Evolutionary conservation across 2,113 vertebrate genomes (phyloP).

Genomic region (Megaceryle maxima): DNA sequence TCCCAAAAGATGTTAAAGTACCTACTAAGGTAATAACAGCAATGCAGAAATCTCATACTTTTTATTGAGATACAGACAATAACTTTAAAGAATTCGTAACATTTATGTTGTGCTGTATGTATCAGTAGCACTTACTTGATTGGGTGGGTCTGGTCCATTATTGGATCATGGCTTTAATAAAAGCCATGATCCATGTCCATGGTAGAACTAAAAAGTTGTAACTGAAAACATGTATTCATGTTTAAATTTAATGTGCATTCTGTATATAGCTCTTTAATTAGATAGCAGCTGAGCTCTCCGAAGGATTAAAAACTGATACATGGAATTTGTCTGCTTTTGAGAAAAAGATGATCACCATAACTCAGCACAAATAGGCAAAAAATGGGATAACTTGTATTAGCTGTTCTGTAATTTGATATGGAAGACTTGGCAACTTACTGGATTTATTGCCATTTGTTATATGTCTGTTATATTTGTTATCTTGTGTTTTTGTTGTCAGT

Average conservation of each 20-base stretch:
- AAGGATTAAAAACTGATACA: not conserved
- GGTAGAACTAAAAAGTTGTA: not conserved
- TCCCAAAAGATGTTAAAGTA: constrained; percentile 92
- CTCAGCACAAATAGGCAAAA: not conserved
- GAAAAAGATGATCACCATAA: not conserved
- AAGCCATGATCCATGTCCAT: not conserved
- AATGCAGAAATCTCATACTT: not conserved
- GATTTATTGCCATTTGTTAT: not conserved
- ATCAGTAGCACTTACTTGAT: not conserved
- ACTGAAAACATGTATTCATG: not conserved
- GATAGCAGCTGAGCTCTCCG: not conserved
- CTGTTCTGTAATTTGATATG: not conserved
- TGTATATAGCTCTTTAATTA: not conserved
- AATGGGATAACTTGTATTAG: not conserved
- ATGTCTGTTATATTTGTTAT: not conserved
- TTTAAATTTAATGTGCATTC: not conserved
- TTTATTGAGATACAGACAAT: not conserved
- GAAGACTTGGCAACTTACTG: not conserved
- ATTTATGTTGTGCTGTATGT: not conserved
- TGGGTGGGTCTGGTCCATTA: not conserved
- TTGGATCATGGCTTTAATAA: not conserved
- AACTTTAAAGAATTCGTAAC: not conserved
- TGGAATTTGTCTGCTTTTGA: not conserved
- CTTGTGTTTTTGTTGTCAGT: not conserved
- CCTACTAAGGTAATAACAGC: constrained; percentile 85